These are phyloP conservation scores for Coccyzus lansbergi DNA, from an alignment of 2,797 vertebrate species.

Conservation along the genomic window DNA sequence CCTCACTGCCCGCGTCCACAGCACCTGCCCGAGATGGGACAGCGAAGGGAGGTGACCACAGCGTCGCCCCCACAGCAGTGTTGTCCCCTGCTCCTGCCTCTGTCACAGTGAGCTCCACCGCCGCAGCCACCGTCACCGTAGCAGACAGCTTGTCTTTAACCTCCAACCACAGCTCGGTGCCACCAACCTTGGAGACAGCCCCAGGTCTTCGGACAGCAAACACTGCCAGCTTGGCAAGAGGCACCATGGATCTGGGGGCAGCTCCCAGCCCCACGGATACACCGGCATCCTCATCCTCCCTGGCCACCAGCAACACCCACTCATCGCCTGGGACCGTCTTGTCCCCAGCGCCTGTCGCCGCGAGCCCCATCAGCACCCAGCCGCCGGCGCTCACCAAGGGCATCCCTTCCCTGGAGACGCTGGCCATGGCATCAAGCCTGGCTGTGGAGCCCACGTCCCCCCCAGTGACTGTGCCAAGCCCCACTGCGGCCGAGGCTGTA, in stretches of 20 bases:
- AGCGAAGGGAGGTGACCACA: fast-evolving
- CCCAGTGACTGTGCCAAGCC: neutral
- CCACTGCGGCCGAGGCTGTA: fast-evolving
- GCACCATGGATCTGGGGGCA: neutral
- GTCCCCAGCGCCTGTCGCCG: neutral
- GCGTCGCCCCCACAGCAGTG: fast-evolving
- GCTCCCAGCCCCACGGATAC: neutral
- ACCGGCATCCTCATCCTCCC: neutral
- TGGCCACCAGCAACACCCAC: fast-evolving
- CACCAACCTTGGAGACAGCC: neutral
- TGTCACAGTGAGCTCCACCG: fast-evolving
- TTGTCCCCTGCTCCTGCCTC: neutral
- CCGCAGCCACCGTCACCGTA: fast-evolving
- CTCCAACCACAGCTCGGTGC: neutral
- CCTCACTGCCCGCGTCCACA: fast-evolving
- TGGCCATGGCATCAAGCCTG: slow-evolving; percentile 1
- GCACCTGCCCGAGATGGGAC: fast-evolving
- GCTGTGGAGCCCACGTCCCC: neutral
- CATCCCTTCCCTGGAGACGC: neutral
- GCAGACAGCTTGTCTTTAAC: fast-evolving
- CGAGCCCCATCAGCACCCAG: neutral
- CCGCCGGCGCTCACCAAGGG: neutral
- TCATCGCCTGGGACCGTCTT: fast-evolving
- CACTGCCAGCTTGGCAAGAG: neutral
- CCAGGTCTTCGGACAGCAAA: neutral